phyloP scores from a whole-genome alignment of 2,888 invertebrate species.

The Zeuzera pyrina region DNA sequence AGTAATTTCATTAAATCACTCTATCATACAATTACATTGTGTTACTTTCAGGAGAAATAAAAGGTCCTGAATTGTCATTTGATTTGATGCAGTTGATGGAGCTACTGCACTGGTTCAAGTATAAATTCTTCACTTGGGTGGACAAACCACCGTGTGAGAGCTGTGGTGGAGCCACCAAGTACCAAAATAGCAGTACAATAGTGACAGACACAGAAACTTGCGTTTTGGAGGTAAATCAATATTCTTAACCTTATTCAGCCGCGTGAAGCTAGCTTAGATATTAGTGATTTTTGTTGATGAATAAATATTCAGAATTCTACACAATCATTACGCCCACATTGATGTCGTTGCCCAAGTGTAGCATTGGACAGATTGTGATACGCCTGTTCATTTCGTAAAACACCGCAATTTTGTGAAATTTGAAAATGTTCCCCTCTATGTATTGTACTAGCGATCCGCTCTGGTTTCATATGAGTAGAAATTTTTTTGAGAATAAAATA shows the following conservation, averaged over 20 bases:
- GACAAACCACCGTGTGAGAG: slow-evolving; percentile 81
- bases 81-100: slow-evolving; percentile 85
- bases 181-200: slow-evolving; percentile 45
- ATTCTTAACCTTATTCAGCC: neutral
- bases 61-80: slow-evolving; percentile 66
- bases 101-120: slow-evolving; percentile 93
- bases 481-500: too few species aligned
- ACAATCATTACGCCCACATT: too few species aligned
- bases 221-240: slow-evolving; percentile 75
- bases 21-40: too few species aligned
- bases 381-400: too few species aligned
- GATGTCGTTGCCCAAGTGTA: too few species aligned
- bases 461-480: too few species aligned
- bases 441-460: too few species aligned
- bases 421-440: too few species aligned
- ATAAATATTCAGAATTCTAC: too few species aligned
- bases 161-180: slow-evolving; percentile 75
- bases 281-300: neutral
- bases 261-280: slow-evolving; percentile 2
- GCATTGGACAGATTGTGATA: too few species aligned
- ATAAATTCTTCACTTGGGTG: slow-evolving; percentile 93
- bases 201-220: slow-evolving; percentile 63
- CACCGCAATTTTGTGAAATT: too few species aligned
- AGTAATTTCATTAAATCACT: too few species aligned
- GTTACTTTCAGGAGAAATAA: slow-evolving; percentile 29